A percentile compares a stretch with the other conserved stretches of the same genome.
phyloP scores from a whole-genome alignment of 2,888 invertebrate species.

The Mimumesa dahlbomi region DNA sequence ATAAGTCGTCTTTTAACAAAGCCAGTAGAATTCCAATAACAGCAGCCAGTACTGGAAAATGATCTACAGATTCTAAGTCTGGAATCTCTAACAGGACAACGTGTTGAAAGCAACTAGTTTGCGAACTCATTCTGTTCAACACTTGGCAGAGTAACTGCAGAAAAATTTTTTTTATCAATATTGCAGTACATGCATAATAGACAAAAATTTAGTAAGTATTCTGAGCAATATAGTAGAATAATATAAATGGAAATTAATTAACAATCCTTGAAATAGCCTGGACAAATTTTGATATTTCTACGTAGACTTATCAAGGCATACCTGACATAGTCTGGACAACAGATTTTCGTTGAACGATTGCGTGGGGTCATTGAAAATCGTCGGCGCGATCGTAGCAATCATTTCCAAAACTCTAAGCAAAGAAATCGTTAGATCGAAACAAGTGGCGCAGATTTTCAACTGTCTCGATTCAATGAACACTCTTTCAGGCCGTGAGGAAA shows the following conservation, averaged over 20 bases:
- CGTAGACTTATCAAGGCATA: too few relatives aligned
- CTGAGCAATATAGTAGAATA: neutral
- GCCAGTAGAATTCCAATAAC: constrained; percentile 85
- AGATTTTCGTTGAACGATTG: constrained; percentile 87
- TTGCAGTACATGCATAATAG: too few relatives aligned
- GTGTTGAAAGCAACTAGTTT: constrained; percentile 86
- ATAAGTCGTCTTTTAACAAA: constrained; percentile 82
- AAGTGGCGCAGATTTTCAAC: constrained; percentile 90
- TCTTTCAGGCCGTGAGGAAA: constrained; percentile 82
- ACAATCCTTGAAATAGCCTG: too few relatives aligned
- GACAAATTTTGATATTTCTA: too few relatives aligned
- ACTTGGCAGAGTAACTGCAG: constrained; percentile 89
- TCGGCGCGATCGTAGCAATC: constrained; percentile 86
- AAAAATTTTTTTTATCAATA: constrained; percentile 11
- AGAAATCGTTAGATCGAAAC: constrained; percentile 90
- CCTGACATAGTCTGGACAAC: constrained; percentile 86
- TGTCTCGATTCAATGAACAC: constrained; percentile 87
- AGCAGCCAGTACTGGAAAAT: constrained; percentile 86
- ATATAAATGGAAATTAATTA: neutral
- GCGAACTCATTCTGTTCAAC: constrained; percentile 88
- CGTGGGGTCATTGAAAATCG: constrained; percentile 85
- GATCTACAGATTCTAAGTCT: constrained; percentile 85
- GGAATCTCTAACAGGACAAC: constrained; percentile 84
- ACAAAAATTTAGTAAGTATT: neutral
- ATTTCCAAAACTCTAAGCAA: constrained; percentile 90